A percentile compares a stretch with the other conserved stretches of the same genome.
These are phyloP conservation scores for Bombycilla garrulus DNA, from an alignment of 2,113 vertebrate species.

Conservation along the genomic window DNA sequence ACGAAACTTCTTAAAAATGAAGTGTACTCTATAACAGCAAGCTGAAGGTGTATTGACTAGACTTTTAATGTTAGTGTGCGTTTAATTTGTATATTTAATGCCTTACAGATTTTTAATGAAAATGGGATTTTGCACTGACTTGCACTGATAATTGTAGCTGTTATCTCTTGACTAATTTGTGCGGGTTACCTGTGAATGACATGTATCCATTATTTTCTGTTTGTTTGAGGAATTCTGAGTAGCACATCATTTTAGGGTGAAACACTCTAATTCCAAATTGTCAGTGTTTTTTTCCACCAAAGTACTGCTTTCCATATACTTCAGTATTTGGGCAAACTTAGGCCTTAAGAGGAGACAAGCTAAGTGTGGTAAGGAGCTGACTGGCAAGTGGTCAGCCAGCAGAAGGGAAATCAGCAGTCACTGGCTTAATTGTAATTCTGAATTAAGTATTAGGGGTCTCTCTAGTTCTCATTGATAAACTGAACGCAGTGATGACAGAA, in stretches of 20 bases:
- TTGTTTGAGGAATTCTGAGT: not conserved
- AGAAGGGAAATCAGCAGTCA: not conserved
- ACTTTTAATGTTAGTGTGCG: not conserved
- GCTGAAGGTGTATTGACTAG: not conserved
- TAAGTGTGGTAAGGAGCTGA: not conserved
- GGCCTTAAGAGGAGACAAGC: not conserved
- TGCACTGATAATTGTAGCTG: not conserved
- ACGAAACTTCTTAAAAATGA: too few species aligned
- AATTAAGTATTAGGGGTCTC: not conserved
- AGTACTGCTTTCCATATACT: not conserved
- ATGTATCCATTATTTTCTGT: not conserved
- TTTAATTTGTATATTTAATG: not conserved
- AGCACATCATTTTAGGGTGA: not conserved
- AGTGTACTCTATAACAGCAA: not conserved
- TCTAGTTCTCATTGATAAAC: not conserved
- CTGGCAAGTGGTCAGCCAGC: not conserved
- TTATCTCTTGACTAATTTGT: not conserved
- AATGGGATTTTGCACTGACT: not conserved
- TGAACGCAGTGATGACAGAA: not conserved
- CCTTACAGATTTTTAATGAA: not conserved
- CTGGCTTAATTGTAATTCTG: not conserved
- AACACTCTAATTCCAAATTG: rapidly evolving
- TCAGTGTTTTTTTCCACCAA: not conserved
- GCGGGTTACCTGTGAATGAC: not conserved
- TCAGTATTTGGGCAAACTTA: not conserved